Base-by-base conservation (phyloP, 2,888 invertebrate genomes). In the Chloromyia formosa region DNA sequence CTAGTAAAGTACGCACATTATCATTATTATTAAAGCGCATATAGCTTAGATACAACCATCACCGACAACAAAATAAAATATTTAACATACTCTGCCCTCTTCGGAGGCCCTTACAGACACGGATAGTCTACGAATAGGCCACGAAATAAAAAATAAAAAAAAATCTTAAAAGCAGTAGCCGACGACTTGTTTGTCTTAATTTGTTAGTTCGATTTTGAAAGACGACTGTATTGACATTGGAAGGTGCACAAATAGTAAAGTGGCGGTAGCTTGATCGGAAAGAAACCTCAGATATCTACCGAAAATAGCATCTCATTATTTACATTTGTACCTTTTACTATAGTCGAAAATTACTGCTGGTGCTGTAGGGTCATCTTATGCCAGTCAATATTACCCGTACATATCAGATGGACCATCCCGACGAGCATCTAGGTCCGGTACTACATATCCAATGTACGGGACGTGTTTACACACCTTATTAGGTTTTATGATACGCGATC, bases 131-230 rank as follows among this genome's bases (percentile, higher is more conserved):
- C n/a, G 53, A 18, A 18, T 56, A 18, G 56, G 18, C 7, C 2
- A 35, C 27, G 27, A 35, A 35, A 35, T 2, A 53, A n/a, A 53
- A 10, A 1, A 22, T 16, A 58, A 40, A 49, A 61, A 35, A 27
- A 73, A 73, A 61, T 53, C 73, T 62, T 74, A 78, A 78, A 77
- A 77, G 75, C 78, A 78, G 78, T 79, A 79, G 78, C 78, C 78
- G 78, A 77, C 75, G 58, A 77, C 75, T 76, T 79, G 77, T 79
- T 79, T 79, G 77, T 77, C 77, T 78, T 77, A 78, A 79, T 79
- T 79, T 78, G 78, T 78, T 78, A 78, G 75, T 75, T 76, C 75
- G 77, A 74, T 74, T n/a, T 74, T 74, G 73, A 74, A 64, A 74
- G 54, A 23, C 22, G 53, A 58, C 69, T 23, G 18, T 74, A 35